Percentiles rank a stretch among this genome's conserved stretches.
Evolutionary conservation across 2,888 invertebrate genomes (phyloP).

Genomic region (Pristionchus japonicus): DNA sequence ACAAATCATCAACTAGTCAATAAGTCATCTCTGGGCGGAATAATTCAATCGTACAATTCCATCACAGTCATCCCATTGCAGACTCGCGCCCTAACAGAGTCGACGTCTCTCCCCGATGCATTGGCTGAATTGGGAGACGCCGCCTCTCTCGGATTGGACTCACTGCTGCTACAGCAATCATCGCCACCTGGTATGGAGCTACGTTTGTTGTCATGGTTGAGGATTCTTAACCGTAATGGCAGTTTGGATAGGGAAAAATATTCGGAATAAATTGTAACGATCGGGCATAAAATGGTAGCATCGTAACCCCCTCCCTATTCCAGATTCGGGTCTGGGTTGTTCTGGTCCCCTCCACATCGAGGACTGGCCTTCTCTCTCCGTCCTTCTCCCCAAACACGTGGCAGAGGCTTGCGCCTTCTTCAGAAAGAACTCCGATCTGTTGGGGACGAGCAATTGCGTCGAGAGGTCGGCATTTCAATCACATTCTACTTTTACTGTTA

Average conservation of each 20-base stretch:
- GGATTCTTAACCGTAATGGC: too few relatives aligned
- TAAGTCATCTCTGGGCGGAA: too few relatives aligned
- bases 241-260: too few relatives aligned
- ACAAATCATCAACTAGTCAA: too few relatives aligned
- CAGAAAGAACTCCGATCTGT: conserved; percentile 70
- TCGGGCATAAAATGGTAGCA: too few relatives aligned
- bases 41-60: too few relatives aligned
- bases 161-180: neutral
- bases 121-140: conserved; percentile 11
- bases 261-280: too few relatives aligned
- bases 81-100: conserved; percentile 65
- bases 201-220: too few relatives aligned
- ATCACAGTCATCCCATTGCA: too few relatives aligned
- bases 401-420: conserved; percentile 75
- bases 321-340: conserved; percentile 74
- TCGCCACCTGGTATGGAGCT: neutral
- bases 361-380: conserved; percentile 93
- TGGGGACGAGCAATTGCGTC: conserved; percentile 63
- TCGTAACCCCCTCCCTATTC: too few relatives aligned
- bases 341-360: conserved; percentile 82
- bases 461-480: conserved; percentile 49
- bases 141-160: neutral
- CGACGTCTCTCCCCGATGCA: conserved; percentile 55
- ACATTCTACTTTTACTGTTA: neutral
- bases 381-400: conserved; percentile 85